Conservation (phyloP, 2,113 vertebrate species). For the Saguinus midas region DNA sequence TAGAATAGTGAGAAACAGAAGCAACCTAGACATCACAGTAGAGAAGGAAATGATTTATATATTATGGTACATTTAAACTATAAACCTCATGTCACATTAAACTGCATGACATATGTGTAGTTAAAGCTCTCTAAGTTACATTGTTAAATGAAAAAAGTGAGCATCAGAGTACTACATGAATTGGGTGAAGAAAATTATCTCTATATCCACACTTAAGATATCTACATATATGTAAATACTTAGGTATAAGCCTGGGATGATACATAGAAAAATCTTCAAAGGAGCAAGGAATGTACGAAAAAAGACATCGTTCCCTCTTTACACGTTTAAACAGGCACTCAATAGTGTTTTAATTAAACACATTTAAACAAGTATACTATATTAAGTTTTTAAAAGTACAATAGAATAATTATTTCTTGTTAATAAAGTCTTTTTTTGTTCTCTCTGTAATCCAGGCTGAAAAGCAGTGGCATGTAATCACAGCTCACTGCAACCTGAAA, state of each 20-base stretch:
- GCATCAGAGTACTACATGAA: background rate
- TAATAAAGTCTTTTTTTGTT: background rate
- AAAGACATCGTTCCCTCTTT: background rate
- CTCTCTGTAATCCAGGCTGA: too few species aligned
- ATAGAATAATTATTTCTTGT: background rate
- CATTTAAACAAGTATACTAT: background rate
- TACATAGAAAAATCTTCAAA: background rate
- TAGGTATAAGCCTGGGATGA: background rate
- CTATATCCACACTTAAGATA: background rate
- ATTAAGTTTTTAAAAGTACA: background rate
- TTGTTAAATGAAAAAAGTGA: background rate
- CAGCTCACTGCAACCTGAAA: too few species aligned
- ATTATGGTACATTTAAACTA: background rate
- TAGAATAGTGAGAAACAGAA: background rate
- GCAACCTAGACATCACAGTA: background rate
- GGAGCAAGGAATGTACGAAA: background rate
- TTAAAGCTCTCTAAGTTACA: background rate
- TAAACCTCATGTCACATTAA: background rate
- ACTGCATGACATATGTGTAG: background rate
- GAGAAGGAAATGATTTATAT: background rate
- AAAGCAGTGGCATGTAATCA: too few species aligned
- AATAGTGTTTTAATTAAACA: background rate
- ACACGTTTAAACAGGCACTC: background rate
- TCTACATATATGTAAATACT: background rate
- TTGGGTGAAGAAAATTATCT: background rate